Evolutionary conservation across 2,113 vertebrate species (phyloP), one percentile per base, ranked within the genome.

Genomic region (Jaculus jaculus): DNA sequence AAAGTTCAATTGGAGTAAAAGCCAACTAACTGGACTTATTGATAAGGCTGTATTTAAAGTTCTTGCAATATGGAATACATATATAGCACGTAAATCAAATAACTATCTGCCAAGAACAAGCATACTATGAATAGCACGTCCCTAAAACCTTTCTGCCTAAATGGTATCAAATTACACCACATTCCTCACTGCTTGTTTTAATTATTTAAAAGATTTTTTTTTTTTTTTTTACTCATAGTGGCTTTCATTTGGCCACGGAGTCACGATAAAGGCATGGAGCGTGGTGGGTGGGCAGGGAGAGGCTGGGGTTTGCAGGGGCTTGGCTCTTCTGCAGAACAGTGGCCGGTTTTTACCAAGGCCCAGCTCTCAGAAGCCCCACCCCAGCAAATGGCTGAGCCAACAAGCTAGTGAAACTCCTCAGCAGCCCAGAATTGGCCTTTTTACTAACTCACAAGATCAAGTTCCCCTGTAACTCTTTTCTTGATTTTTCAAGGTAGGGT

Each of bases 81-180:
- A 87, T 91, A 93, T 74, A 20, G 39, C 24, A 83, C 63, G 91
- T 89, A 89, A 89, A 94, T 89, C 58, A 84, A 95, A 92, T 68
- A 79, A 80, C 74, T 78, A 78, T 20, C 69, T 93, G n/a, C 32
- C 54, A 91, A 91, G 39, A 80, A 68, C 66, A 37, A 81, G 32
- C 10, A 69, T 32, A 47, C 32, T 10, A 47, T 77, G 79, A 21
- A 84, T 94, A 96, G 0, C 9, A 32, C 37, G 30, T 51, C 13
- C 28, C 71, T 87, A 65, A 95, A 95, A 86, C 7, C 24, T 34
- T 84, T 75, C 34, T 79, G 81, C 68, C 30, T 75, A 91, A 75
- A 69, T 79, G 39, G 79, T 39, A 65, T 84, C 30, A 84, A 60
- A 69, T 89, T 58, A 39, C 37, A 69, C 58, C 66, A 60, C 54